Conservation (phyloP, 1,140 invertebrate species). For the Drusus annulatus region DNA sequence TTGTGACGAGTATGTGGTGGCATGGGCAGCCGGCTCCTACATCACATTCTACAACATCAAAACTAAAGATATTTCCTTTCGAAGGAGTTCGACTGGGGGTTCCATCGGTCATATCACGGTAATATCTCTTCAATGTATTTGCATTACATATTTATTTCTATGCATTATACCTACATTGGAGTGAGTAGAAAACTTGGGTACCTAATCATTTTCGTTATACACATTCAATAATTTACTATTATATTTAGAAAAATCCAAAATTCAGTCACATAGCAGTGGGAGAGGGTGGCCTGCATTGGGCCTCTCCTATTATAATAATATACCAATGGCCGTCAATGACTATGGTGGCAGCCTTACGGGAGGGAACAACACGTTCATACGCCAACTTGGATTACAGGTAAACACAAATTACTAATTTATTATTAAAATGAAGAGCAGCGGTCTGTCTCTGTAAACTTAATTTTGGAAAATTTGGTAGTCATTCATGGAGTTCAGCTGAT, state of each 20-base stretch:
- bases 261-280: slow-evolving; percentile 84
- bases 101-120: slow-evolving; percentile 87
- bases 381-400: slow-evolving; percentile 86
- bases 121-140: slow-evolving; percentile 55
- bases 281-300: slow-evolving; percentile 84
- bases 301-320: slow-evolving; percentile 84
- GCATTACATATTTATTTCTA: too few species aligned
- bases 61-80: slow-evolving; percentile 77
- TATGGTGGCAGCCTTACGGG: slow-evolving; percentile 79
- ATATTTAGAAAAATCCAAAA: slow-evolving; percentile 79
- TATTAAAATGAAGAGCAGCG: too few species aligned
- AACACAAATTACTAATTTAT: not conserved
- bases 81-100: slow-evolving; percentile 80
- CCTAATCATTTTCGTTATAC: too few species aligned
- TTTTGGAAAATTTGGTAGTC: too few species aligned
- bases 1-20: slow-evolving; percentile 79
- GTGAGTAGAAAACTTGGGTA: too few species aligned
- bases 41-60: slow-evolving; percentile 83
- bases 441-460: too few species aligned
- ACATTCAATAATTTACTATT: too few species aligned
- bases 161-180: too few species aligned
- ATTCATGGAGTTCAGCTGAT: too few species aligned
- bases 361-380: slow-evolving; percentile 83
- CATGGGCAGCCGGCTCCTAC: slow-evolving; percentile 86
- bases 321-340: slow-evolving; percentile 87